Evolutionary conservation across 2,888 invertebrate genomes (phyloP).

Genomic region (Glyphotaelius pellucidus): DNA sequence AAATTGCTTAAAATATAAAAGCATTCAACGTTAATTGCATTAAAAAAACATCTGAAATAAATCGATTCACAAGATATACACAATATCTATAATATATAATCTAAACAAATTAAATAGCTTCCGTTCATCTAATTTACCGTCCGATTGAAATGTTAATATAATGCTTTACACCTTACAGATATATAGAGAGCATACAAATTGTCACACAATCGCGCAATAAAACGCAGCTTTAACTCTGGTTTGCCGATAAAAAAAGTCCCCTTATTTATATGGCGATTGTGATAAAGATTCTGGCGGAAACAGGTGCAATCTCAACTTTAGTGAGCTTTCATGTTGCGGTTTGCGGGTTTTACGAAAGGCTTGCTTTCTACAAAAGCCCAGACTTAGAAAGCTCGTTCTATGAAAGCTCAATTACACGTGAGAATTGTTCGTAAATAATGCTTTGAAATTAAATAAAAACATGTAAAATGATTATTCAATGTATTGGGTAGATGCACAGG

Average conservation of each 20-base stretch:
- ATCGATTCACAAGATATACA: neutral
- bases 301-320: neutral
- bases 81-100: neutral
- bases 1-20: neutral
- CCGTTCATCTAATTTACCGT: conserved; percentile 54
- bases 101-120: conserved; percentile 42
- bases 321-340: neutral
- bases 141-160: conserved; percentile 57
- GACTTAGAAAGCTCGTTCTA: too few relatives aligned
- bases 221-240: conserved; percentile 14
- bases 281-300: conserved; percentile 3
- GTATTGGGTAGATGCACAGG: neutral
- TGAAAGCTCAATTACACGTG: neutral
- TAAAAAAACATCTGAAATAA: neutral
- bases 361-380: neutral
- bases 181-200: conserved; percentile 36
- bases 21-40: neutral
- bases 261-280: conserved; percentile 62
- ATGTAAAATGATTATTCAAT: neutral
- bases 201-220: conserved; percentile 48
- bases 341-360: neutral
- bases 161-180: neutral
- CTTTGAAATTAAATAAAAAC: too few relatives aligned
- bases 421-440: neutral
- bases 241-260: conserved; percentile 36